Conservation (phyloP, 2,888 invertebrate genomes). For the Lingula anatina region DNA sequence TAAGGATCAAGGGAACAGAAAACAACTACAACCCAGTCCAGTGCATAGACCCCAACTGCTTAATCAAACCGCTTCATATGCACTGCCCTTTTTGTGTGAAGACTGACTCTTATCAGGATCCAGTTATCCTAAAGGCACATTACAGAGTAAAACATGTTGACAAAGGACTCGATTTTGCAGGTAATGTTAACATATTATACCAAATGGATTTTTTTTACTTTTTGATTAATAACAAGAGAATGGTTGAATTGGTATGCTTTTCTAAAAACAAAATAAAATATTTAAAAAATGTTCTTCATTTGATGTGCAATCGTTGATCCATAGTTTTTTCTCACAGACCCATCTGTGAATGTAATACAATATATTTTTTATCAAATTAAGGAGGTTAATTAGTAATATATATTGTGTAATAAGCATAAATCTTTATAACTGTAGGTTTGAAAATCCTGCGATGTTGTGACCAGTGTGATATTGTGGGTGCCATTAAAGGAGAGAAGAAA, state of each 20-base stretch:
- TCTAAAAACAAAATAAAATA: too few species aligned
- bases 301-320: background rate
- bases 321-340: background rate
- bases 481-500: conserved; percentile 50
- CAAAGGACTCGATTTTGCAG: conserved; percentile 52
- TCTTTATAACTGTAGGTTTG: conserved; percentile 27
- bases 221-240: too few species aligned
- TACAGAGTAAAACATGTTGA: conserved; percentile 52
- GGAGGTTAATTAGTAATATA: too few species aligned
- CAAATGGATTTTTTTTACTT: too few species aligned
- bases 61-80: conserved; percentile 38
- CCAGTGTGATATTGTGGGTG: conserved; percentile 50
- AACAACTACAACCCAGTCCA: conserved; percentile 41
- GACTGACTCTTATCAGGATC: conserved; percentile 44
- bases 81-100: conserved; percentile 52
- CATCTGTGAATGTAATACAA: too few species aligned
- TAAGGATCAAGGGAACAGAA: conserved; percentile 50
- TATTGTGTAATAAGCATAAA: background rate
- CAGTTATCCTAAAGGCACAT: conserved; percentile 49
- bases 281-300: background rate
- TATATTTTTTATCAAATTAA: too few species aligned
- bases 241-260: too few species aligned
- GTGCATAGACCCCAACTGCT: conserved; percentile 39
- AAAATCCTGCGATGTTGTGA: conserved; percentile 50
- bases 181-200: conserved; percentile 24